Base-by-base conservation (phyloP, 2,113 vertebrate species). In the Micromys minutus region DNA sequence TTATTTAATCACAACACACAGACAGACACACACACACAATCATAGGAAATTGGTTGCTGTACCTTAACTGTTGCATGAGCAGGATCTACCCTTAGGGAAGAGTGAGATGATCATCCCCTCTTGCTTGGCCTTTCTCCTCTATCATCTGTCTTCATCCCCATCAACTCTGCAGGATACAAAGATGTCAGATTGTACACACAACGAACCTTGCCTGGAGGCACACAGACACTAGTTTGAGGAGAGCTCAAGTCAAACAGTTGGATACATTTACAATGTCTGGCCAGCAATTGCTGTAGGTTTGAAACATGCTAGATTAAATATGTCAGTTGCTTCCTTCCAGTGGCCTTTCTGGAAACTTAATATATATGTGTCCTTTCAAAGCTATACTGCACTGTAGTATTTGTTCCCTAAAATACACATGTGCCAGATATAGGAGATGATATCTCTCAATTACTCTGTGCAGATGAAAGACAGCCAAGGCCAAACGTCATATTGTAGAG, bases 41-140 rank as follows among this genome's bases (percentile, higher is more conserved):
- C 34, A 15, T 2, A 21, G 94, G 94, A 97, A 97, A 86, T 77
- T 65, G 96, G 97, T 92, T 94, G 90, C 86, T 87, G 83, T 50
- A n/a, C 1, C 45, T 50, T 84, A 24, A 71, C 81, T 81, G 2
- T 45, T 87, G 88, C 34, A 29, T 84, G 65, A 61, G 29, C 52
- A 87, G 71, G n/a, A 42, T 22, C 3, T 5, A 4, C 52, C 57
- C 47, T 94, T 55, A 63, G 39, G 69, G 74, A 45, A 3, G 4
- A 69, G 55, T 45, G 71, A 95, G 34, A 39, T 6, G 11, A 36
- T 77, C 50, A 11, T 45, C 36, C 24, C 16, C 10, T 71, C 31
- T 1, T 52, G 50, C 87, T 80, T 63, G 61, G 80, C 59, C 84
- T 71, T 84, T 50, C 36, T 52, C 50, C 34, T 65, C 72, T 61